These are phyloP conservation scores for Poeciliopsis turrubarensis DNA, from an alignment of 2,113 vertebrate genomes.

Conservation along the genomic window DNA sequence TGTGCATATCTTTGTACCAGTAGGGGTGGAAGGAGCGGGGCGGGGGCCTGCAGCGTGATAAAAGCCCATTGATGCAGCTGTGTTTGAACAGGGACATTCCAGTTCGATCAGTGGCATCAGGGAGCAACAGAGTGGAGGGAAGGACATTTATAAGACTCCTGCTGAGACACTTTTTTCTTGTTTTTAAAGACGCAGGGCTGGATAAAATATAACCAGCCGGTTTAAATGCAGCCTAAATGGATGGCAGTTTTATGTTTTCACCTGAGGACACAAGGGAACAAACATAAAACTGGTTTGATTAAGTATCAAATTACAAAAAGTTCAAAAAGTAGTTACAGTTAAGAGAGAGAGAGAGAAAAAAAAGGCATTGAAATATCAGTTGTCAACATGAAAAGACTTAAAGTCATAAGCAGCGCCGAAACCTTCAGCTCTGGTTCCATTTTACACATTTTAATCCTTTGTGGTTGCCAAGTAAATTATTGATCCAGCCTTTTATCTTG, in stretches of 20 bases:
- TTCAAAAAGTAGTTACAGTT: not conserved
- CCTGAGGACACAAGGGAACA: not conserved
- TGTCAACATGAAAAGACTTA: not conserved
- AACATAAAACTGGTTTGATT: not conserved
- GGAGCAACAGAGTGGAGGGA: slow-evolving; percentile 24
- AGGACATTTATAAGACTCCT: slow-evolving; percentile 34
- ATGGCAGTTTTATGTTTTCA: slow-evolving; percentile 29
- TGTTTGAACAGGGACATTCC: slow-evolving; percentile 77
- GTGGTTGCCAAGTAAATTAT: not conserved
- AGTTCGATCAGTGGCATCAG: slow-evolving; percentile 59
- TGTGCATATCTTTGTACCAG: slow-evolving; percentile 78
- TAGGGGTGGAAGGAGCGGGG: slow-evolving; percentile 27
- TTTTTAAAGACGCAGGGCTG: not conserved
- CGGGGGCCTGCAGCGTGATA: slow-evolving; percentile 43
- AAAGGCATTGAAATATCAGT: not conserved
- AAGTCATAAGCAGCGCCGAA: not conserved
- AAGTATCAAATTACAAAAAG: no score
- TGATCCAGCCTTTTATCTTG: not conserved
- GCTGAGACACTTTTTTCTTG: not conserved
- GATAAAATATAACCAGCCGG: slow-evolving; percentile 7
- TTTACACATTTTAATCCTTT: not conserved
- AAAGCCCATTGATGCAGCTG: slow-evolving; percentile 75
- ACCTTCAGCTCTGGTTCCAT: not conserved
- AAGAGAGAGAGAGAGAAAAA: not conserved
- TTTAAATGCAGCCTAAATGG: not conserved